Evolutionary conservation across 2,113 vertebrate species (phyloP).

Genomic region (Hippopotamus amphibius): DNA sequence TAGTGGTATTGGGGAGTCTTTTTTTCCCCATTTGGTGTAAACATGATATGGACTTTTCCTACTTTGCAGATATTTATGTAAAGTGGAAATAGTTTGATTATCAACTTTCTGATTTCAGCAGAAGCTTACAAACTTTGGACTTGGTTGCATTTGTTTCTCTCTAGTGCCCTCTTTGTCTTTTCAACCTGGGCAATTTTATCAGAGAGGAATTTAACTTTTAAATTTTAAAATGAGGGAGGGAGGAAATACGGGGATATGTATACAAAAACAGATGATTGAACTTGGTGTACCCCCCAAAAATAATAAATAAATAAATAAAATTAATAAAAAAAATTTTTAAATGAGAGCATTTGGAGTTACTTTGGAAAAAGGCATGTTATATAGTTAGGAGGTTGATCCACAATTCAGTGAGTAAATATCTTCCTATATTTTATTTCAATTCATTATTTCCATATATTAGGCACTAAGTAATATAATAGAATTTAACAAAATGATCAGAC

Average conservation of each 20-base stretch:
- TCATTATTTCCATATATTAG: neutral
- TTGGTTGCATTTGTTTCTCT: conserved; percentile 7
- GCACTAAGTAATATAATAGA: neutral
- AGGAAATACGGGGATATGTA: too few relatives aligned
- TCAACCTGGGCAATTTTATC: neutral
- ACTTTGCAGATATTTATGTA: neutral
- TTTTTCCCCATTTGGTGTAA: neutral
- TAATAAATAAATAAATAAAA: too few relatives aligned
- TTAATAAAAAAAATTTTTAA: neutral
- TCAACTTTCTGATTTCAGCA: neutral
- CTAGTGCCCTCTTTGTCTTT: neutral
- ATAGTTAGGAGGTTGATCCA: neutral
- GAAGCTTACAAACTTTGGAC: neutral
- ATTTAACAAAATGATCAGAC: neutral
- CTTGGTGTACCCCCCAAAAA: too few relatives aligned
- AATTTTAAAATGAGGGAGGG: neutral
- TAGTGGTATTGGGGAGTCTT: neutral
- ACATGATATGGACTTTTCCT: neutral
- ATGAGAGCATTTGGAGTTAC: neutral
- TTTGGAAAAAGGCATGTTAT: conserved; percentile 17
- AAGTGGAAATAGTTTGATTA: neutral
- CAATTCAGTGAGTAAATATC: neutral
- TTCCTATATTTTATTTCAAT: conserved; percentile 13
- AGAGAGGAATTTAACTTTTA: neutral
- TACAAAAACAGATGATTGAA: too few relatives aligned